phyloP scores from a whole-genome alignment of 1,140 invertebrate species.

The Fopius arisanus region DNA sequence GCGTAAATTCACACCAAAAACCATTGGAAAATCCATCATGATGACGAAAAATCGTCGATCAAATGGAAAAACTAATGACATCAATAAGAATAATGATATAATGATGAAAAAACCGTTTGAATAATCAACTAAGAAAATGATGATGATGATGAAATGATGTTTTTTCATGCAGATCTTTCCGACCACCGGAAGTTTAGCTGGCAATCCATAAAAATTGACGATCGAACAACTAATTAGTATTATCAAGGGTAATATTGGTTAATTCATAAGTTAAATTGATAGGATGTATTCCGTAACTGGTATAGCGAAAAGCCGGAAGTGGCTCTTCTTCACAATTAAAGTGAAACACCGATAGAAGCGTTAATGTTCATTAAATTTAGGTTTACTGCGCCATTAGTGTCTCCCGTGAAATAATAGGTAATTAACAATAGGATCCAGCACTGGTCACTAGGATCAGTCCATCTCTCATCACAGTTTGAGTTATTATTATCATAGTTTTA shows the following conservation, averaged over 20 bases:
- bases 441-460: background rate
- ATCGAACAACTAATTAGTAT: background rate
- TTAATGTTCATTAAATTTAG: slow-evolving; percentile 5
- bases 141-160: too few species aligned
- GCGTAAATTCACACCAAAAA: too few species aligned
- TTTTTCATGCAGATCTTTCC: background rate
- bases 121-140: too few species aligned
- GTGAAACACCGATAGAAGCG: background rate
- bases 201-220: background rate
- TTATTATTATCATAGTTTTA: background rate
- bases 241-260: background rate
- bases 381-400: background rate
- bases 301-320: background rate
- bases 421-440: background rate
- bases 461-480: background rate
- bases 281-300: background rate
- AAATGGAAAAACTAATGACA: too few species aligned
- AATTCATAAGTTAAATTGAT: background rate
- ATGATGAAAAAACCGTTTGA: too few species aligned
- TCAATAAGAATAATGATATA: too few species aligned
- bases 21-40: too few species aligned
- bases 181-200: background rate
- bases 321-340: background rate
- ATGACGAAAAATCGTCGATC: too few species aligned
- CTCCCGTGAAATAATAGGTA: background rate